phyloP scores from a whole-genome alignment of 2,888 invertebrate species.

The Chouioia cunea region DNA sequence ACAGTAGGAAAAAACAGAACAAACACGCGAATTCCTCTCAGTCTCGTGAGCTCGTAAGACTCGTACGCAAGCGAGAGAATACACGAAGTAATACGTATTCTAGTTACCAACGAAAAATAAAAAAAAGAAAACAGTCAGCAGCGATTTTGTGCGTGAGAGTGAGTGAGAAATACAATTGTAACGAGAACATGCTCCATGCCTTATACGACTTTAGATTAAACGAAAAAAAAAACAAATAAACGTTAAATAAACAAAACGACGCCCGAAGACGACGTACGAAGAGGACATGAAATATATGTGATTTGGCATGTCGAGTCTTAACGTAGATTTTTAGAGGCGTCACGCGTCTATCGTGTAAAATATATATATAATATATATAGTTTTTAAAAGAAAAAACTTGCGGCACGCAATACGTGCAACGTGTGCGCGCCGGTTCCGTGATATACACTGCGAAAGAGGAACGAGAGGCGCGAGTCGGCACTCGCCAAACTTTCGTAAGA shows the following conservation, averaged over 20 bases:
- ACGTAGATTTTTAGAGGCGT: too few relatives aligned
- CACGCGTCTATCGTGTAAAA: not conserved
- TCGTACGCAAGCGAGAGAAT: too few relatives aligned
- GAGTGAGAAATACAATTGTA: constrained; percentile 36
- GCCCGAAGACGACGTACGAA: too few relatives aligned
- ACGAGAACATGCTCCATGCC: constrained; percentile 66
- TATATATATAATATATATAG: constrained; percentile 28
- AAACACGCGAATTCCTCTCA: too few relatives aligned
- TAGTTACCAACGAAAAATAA: constrained; percentile 55
- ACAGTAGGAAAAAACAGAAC: too few relatives aligned
- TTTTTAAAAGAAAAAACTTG: constrained; percentile 32
- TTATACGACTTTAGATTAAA: constrained; percentile 62
- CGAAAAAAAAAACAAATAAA: constrained; percentile 10
- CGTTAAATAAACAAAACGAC: not conserved
- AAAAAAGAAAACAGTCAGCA: constrained; percentile 11
- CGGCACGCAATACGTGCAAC: not conserved
- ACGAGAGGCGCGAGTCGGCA: constrained; percentile 43
- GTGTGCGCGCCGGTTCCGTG: not conserved
- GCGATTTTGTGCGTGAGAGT: constrained; percentile 11
- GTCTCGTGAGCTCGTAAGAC: too few relatives aligned
- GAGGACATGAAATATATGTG: not conserved
- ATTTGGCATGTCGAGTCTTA: constrained; percentile 4
- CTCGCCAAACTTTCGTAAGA: too few relatives aligned
- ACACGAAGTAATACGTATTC: constrained; percentile 43
- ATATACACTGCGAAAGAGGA: too few relatives aligned